phyloP scores from a whole-genome alignment of 2,797 vertebrate species.

The Paratrypauchen microcephalus region DNA sequence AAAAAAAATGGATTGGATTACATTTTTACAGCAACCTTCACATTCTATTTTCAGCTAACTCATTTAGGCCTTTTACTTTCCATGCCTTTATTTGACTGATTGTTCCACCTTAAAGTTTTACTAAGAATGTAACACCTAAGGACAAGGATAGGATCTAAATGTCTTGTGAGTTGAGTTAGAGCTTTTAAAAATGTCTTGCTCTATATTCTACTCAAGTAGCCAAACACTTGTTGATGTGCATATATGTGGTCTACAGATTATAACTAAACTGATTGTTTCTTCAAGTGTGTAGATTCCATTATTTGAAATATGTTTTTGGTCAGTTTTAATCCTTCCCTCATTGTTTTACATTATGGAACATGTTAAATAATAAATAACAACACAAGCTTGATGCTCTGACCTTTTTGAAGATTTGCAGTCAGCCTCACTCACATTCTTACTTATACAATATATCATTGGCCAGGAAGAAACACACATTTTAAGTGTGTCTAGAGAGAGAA shows the following conservation, averaged over 20 bases:
- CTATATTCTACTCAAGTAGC: too few species aligned
- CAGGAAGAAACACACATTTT: background rate
- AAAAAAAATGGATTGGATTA: too few species aligned
- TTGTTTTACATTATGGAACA: too few species aligned
- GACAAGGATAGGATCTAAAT: background rate
- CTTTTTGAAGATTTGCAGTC: background rate
- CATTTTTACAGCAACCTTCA: background rate
- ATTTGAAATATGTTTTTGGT: too few species aligned
- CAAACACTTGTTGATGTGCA: too few species aligned
- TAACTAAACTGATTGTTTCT: too few species aligned
- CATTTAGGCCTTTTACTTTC: background rate
- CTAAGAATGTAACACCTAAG: too few species aligned
- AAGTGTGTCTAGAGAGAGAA: slow-evolving; percentile 29
- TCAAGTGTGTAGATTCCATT: too few species aligned
- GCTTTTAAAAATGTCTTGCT: too few species aligned
- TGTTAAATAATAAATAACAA: too few species aligned
- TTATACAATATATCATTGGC: background rate
- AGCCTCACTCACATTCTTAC: background rate
- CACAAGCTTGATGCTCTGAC: background rate
- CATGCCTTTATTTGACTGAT: background rate
- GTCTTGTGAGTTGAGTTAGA: background rate
- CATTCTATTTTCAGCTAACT: background rate
- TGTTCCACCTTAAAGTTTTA: background rate
- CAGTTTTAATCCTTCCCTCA: too few species aligned
- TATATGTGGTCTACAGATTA: too few species aligned